Base-by-base conservation (phyloP, 2,113 vertebrate genomes). In the Psephotus haematonotus region DNA sequence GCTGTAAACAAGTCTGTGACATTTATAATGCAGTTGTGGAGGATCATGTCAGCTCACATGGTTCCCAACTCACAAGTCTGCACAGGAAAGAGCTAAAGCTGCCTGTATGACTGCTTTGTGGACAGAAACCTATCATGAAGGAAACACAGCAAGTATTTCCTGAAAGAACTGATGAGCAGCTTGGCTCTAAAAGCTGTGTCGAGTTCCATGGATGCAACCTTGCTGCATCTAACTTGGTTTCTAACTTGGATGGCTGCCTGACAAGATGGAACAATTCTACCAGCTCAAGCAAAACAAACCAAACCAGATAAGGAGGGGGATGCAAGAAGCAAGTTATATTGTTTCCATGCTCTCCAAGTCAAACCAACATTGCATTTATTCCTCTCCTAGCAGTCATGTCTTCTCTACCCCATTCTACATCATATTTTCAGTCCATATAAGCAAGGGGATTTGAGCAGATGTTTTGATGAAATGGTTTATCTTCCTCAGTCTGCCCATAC, bases 81-180 rank as follows among this genome's bases (percentile, higher is more conserved):
- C 43, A 15, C 12, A 39, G 47, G 22, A 22, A 31, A 41, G 49
- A 8, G 60, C 46, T 29, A 11, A 22, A 39, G 69, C 49, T 55
- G 43, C 23, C 27, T 19, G 17, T 27, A 31, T 33, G 5, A 11
- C 67, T 22, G 31, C 20, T 47, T 39, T 69, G 49, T 5, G 23
- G 24, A 23, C 2, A 52, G 55, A 47, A 28, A 52, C 7, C 1
- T 16, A 10, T 1, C 28, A 17, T 0, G 10, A 52, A 46, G 46
- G 15, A 28, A 69, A 70, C 14, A 19, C 35, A 13, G 64, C 33
- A 19, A 67, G 1, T 37, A 18, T 31, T 74, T 86, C 57, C 64
- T 39, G 75, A 44, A 50, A 69, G 64, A 57, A 55, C 31, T 23
- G 47, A 44, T 4, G 27, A 84, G 49, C 57, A 44, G 35, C 46